phyloP scores from a whole-genome alignment of 2,113 vertebrate genomes.

The Notarius quadriscutis region DNA sequence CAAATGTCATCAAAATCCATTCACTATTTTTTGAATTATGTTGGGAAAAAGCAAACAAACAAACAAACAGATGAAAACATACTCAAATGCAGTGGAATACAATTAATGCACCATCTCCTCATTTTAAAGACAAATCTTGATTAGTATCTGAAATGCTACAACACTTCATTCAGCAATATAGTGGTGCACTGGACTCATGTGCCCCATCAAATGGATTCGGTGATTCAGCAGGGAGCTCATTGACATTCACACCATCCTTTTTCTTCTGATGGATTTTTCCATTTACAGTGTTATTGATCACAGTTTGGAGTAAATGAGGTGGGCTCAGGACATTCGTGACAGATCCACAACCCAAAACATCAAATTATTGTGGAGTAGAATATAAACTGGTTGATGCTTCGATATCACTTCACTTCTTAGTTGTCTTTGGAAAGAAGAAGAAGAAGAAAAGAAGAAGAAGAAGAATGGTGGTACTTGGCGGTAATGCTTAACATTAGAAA shows the following conservation, averaged over 20 bases:
- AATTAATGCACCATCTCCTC: not conserved
- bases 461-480: not conserved
- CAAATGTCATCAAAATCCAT: too few relatives aligned
- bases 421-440: not conserved
- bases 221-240: slow-evolving; percentile 53
- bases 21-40: too few relatives aligned
- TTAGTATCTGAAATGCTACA: not conserved
- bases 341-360: slow-evolving; percentile 18
- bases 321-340: slow-evolving; percentile 42
- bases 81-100: not conserved
- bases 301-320: slow-evolving; percentile 60
- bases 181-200: not conserved
- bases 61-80: not conserved
- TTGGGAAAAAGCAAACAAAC: too few relatives aligned
- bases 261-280: slow-evolving; percentile 67
- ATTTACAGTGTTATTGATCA: slow-evolving; percentile 62
- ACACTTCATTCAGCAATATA: not conserved
- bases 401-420: not conserved
- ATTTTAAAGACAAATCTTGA: not conserved
- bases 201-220: not conserved
- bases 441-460: not conserved
- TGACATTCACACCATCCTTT: slow-evolving; percentile 51
- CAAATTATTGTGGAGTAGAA: slow-evolving; percentile 10
- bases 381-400: not conserved
- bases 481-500: not conserved